Evolutionary conservation across 2,888 invertebrate species (phyloP).

Genomic region (Strigamia maritima): DNA sequence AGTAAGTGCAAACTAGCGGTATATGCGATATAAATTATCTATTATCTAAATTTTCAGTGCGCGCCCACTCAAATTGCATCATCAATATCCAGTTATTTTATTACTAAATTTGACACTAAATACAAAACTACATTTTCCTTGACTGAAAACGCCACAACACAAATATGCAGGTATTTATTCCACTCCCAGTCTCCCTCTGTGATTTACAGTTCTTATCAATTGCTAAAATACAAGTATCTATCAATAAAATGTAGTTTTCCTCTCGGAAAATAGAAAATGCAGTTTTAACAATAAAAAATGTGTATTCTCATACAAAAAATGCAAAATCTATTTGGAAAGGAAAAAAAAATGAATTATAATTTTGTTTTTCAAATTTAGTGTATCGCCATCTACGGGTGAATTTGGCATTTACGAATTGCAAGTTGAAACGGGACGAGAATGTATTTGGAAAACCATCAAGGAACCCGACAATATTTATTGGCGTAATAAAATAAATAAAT

Average conservation of each 20-base stretch:
- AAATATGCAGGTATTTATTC: background rate
- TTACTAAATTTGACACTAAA: background rate
- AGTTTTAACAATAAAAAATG: too few species aligned
- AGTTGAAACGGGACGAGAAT: conserved; percentile 47
- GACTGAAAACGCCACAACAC: background rate
- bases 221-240: too few species aligned
- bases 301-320: too few species aligned
- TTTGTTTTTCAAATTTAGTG: background rate
- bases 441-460: conserved; percentile 59
- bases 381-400: conserved; percentile 43
- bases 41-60: background rate
- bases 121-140: background rate
- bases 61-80: background rate
- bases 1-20: background rate
- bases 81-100: background rate
- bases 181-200: too few species aligned
- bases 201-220: too few species aligned
- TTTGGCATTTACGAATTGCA: conserved; percentile 46
- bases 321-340: too few species aligned
- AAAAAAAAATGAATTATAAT: background rate
- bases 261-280: too few species aligned
- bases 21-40: background rate
- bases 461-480: conserved; percentile 69
- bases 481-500: conserved; percentile 57
- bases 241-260: too few species aligned